These are phyloP conservation scores for Spinibarbus caldwelli DNA, from an alignment of 2,797 vertebrate species.

Conservation along the genomic window DNA sequence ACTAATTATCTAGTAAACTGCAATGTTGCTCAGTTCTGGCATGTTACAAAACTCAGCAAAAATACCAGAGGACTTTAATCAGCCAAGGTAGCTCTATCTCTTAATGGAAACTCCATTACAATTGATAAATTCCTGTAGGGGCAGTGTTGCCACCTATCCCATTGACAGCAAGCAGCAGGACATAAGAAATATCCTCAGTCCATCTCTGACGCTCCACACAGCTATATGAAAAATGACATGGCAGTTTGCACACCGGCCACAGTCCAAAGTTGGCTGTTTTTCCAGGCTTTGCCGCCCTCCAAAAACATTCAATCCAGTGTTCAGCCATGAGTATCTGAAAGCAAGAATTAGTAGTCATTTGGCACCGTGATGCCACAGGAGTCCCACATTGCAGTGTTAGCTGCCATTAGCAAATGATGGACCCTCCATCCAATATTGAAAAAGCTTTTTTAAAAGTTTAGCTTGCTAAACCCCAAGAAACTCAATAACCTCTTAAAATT, in stretches of 20 bases:
- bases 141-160: not conserved
- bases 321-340: slow-evolving; percentile 5
- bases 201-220: slow-evolving; percentile 15
- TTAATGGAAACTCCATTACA: slow-evolving; percentile 24
- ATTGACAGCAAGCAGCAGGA: not conserved
- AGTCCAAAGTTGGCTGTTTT: slow-evolving; percentile 6
- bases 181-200: slow-evolving; percentile 27
- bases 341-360: slow-evolving; percentile 10
- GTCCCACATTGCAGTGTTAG: not conserved
- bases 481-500: not conserved
- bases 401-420: not conserved
- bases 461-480: not conserved
- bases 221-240: slow-evolving; percentile 19
- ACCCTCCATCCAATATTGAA: not conserved
- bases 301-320: slow-evolving; percentile 1
- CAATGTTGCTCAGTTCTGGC: not conserved
- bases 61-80: not conserved
- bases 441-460: not conserved
- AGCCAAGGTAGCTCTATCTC: not conserved
- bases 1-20: not conserved
- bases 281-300: not conserved
- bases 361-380: not conserved
- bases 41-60: not conserved
- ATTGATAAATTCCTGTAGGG: slow-evolving; percentile 10
- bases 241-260: not conserved